These are phyloP conservation scores for Tapera naevia DNA, from an alignment of 2,797 vertebrate species.

Conservation along the genomic window DNA sequence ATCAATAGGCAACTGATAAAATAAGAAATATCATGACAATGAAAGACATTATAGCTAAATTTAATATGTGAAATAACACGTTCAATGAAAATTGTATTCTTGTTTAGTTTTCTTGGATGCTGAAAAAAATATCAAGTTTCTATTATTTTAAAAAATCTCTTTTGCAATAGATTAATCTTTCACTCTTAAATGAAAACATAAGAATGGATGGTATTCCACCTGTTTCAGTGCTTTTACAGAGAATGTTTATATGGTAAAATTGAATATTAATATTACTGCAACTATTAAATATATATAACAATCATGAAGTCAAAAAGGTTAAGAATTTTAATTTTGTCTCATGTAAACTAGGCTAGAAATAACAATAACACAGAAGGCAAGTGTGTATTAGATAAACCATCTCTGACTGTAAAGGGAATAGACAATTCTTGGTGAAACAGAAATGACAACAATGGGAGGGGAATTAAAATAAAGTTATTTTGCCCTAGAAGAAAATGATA, in stretches of 20 bases:
- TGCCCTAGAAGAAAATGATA: neutral
- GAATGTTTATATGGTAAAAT: neutral
- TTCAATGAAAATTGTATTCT: neutral
- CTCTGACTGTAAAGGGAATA: neutral
- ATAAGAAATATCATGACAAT: neutral
- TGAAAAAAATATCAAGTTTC: neutral
- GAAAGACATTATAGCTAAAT: neutral
- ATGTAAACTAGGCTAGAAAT: neutral
- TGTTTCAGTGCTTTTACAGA: neutral
- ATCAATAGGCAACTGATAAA: neutral
- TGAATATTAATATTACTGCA: neutral
- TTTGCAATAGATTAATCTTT: neutral
- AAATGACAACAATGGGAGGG: neutral
- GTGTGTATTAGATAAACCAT: neutral
- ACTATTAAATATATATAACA: neutral
- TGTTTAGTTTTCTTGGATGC: neutral
- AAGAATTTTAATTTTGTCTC: neutral
- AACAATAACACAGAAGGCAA: neutral
- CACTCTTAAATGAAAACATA: neutral
- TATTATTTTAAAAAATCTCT: neutral
- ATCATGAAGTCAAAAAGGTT: neutral
- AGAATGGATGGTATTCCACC: neutral
- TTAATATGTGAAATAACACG: neutral
- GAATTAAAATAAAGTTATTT: neutral
- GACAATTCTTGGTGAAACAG: neutral